These are phyloP conservation scores for Solenodon paradoxus DNA, from an alignment of 2,113 vertebrate species.

Conservation along the genomic window DNA sequence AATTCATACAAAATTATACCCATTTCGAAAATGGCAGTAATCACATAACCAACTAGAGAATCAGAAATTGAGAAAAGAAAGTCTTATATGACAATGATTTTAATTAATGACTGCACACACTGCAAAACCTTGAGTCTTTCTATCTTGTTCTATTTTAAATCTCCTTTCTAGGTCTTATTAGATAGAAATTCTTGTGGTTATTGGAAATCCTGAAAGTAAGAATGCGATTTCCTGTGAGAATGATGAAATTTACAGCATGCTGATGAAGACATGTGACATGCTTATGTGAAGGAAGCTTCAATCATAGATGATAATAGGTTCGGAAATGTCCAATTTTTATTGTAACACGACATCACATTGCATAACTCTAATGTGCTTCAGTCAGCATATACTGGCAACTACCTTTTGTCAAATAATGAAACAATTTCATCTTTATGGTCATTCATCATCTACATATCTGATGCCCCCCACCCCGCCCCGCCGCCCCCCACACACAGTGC, in stretches of 20 bases:
- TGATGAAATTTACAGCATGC: too few species aligned
- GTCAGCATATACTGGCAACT: neutral
- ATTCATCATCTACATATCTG: neutral
- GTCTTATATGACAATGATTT: neutral
- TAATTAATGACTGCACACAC: neutral
- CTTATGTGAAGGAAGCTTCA: neutral
- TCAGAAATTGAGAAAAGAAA: neutral
- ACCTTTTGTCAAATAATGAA: neutral
- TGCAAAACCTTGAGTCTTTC: neutral
- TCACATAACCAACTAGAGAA: neutral
- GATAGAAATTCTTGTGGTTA: neutral
- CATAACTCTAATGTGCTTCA: neutral
- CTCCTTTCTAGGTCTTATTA: neutral
- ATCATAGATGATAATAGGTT: neutral
- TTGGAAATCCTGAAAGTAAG: neutral
- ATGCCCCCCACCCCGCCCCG: accelerated
- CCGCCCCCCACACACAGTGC: accelerated
- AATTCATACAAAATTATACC: neutral
- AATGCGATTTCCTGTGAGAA: neutral
- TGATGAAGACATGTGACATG: neutral
- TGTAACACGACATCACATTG: neutral
- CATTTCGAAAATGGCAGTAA: neutral
- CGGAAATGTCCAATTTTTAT: neutral
- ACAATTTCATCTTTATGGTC: neutral
- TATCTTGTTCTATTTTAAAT: neutral